phyloP scores from a whole-genome alignment of 2,888 invertebrate species.

The Lithophane socia region DNA sequence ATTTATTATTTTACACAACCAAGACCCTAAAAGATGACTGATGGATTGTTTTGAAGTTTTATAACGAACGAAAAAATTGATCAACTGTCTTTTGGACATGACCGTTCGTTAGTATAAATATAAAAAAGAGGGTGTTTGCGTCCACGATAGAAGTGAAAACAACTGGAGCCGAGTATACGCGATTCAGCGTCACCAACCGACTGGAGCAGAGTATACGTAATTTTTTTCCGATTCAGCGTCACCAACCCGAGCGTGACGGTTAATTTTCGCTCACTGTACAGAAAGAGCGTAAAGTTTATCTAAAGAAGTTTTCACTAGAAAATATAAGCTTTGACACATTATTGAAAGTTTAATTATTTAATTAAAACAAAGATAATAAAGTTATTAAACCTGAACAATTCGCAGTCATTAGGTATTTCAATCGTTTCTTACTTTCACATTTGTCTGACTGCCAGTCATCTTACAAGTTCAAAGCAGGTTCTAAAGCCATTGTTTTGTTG shows the following conservation, averaged over 20 bases:
- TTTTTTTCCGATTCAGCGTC: too few species aligned
- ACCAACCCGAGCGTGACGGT: too few species aligned
- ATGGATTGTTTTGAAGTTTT: not conserved
- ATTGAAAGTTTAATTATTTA: not conserved
- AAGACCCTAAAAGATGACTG: not conserved
- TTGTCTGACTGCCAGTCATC: conserved; percentile 4
- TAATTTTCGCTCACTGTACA: too few species aligned
- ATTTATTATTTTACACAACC: not conserved
- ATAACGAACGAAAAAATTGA: not conserved
- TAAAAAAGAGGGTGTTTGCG: too few species aligned
- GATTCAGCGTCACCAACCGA: too few species aligned
- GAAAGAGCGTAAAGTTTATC: too few species aligned
- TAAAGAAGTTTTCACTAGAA: too few species aligned
- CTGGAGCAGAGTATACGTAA: too few species aligned
- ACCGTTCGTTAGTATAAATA: not conserved
- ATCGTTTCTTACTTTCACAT: not conserved
- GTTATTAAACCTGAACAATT: not conserved
- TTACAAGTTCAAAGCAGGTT: conserved; percentile 10
- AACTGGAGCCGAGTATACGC: too few species aligned
- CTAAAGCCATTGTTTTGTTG: conserved; percentile 4
- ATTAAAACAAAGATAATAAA: not conserved
- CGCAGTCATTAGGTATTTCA: conserved; percentile 8
- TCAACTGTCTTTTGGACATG: not conserved
- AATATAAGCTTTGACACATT: not conserved
- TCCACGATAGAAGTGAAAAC: too few species aligned